phyloP scores from a whole-genome alignment of 2,888 invertebrate species.

The Psococerastis gibbosa region DNA sequence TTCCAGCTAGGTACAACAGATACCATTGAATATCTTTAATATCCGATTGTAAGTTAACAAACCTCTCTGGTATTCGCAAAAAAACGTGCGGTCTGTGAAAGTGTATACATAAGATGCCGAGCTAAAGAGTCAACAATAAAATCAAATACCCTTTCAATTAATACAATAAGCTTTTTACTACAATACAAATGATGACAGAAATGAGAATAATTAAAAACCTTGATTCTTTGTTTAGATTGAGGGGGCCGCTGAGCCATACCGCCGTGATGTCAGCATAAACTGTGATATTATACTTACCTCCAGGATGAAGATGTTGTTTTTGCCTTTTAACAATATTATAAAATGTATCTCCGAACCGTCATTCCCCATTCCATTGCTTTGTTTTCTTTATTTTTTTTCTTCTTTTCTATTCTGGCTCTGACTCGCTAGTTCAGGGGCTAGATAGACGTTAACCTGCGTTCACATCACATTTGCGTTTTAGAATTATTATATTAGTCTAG shows the following conservation, averaged over 20 bases:
- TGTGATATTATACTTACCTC: constrained; percentile 9
- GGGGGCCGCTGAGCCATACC: constrained; percentile 7
- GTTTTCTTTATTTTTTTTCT: constrained; percentile 9
- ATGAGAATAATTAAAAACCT: constrained; percentile 9
- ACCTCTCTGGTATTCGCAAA: too few species aligned
- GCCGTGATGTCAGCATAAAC: constrained; percentile 7
- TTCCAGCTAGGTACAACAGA: too few species aligned
- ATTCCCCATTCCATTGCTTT: constrained; percentile 6
- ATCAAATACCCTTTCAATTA: constrained; percentile 2
- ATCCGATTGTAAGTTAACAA: too few species aligned
- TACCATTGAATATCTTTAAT: too few species aligned
- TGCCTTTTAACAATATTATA: constrained; percentile 10
- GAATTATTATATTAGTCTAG: too few species aligned
- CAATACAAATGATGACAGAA: constrained; percentile 11
- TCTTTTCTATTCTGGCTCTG: constrained; percentile 1
- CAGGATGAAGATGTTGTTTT: constrained; percentile 10
- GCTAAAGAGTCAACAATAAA: neutral
- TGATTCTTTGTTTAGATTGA: constrained; percentile 9
- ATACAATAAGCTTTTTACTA: constrained; percentile 8
- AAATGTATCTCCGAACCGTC: constrained; percentile 9
- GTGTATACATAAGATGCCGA: too few species aligned
- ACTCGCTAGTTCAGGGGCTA: neutral
- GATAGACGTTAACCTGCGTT: too few species aligned
- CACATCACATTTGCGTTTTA: too few species aligned
- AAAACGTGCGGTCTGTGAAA: too few species aligned